Conservation (phyloP, 2,797 vertebrate genomes). For the Urophycis tenuis region DNA sequence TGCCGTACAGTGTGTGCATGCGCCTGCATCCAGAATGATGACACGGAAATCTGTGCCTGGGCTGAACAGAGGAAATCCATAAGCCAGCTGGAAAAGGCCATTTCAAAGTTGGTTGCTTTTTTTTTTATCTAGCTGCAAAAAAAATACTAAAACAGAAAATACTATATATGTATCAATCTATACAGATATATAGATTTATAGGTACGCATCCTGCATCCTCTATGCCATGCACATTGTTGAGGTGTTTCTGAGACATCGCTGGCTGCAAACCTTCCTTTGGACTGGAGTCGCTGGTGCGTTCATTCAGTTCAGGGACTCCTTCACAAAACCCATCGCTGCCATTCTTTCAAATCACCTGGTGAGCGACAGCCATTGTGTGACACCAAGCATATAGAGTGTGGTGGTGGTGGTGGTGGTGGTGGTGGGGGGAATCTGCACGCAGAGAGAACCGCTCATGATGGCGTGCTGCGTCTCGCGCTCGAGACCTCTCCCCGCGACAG, state of each 20-base stretch:
- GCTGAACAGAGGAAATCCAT: background rate
- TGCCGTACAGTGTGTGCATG: background rate
- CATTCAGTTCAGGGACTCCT: background rate
- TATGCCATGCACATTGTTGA: background rate
- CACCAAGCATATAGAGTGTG: background rate
- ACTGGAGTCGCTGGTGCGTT: background rate
- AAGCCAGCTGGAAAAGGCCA: background rate
- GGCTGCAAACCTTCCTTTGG: background rate
- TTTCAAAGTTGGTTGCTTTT: background rate
- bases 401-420: too few relatives aligned
- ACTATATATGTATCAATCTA: too few relatives aligned
- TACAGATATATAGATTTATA: too few relatives aligned
- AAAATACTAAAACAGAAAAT: background rate
- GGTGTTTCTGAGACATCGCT: background rate
- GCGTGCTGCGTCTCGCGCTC: background rate
- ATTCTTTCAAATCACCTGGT: background rate
- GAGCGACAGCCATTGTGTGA: background rate
- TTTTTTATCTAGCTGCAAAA: background rate
- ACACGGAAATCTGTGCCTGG: background rate
- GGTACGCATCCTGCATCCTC: background rate
- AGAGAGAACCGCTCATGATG: too few relatives aligned
- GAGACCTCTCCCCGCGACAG: background rate
- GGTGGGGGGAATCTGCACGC: background rate
- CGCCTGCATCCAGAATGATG: background rate
- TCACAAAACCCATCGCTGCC: background rate